Percentiles rank a stretch among this genome's conserved stretches.
These are phyloP conservation scores for Diplazon laetatorius DNA, from an alignment of 2,888 invertebrate genomes.

Conservation along the genomic window DNA sequence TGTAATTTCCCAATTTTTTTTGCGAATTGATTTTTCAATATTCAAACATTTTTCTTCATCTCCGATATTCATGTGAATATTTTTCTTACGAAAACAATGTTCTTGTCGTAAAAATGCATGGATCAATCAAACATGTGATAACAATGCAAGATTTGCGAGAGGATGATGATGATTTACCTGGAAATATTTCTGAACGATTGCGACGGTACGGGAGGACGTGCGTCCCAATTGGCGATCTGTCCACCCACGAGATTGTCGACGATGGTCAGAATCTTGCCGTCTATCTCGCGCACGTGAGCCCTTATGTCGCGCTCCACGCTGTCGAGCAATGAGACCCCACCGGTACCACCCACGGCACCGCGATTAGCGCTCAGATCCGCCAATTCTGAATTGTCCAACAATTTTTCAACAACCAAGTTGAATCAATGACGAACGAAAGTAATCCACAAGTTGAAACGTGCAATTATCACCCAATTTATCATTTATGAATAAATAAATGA, in stretches of 20 bases:
- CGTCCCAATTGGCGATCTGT: slow-evolving; percentile 95
- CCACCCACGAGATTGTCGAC: slow-evolving; percentile 92
- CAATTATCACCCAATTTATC: no score
- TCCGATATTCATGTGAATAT: no score
- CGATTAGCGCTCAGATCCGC: slow-evolving; percentile 77
- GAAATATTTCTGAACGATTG: slow-evolving; percentile 94
- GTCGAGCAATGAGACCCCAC: slow-evolving; percentile 84
- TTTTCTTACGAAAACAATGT: no score
- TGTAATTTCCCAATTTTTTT: no score
- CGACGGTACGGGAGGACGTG: slow-evolving; percentile 97
- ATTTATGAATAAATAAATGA: no score
- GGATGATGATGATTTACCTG: slow-evolving; percentile 81
- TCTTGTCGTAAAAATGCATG: neutral
- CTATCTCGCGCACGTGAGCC: slow-evolving; percentile 96
- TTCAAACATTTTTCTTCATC: no score
- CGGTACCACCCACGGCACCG: slow-evolving; percentile 73
- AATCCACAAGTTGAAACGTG: no score
- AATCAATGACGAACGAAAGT: no score
- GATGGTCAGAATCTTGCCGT: slow-evolving; percentile 94
- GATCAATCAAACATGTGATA: neutral
- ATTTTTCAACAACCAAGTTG: no score
- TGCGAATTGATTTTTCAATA: no score
- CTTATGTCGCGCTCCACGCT: slow-evolving; percentile 90
- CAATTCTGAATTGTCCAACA: slow-evolving; percentile 68
- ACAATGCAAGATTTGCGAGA: slow-evolving; percentile 68